Conservation (phyloP, 30 jellyfish, hydroid and myxozoan genomes). For the Aurelia coerulea region DNA sequence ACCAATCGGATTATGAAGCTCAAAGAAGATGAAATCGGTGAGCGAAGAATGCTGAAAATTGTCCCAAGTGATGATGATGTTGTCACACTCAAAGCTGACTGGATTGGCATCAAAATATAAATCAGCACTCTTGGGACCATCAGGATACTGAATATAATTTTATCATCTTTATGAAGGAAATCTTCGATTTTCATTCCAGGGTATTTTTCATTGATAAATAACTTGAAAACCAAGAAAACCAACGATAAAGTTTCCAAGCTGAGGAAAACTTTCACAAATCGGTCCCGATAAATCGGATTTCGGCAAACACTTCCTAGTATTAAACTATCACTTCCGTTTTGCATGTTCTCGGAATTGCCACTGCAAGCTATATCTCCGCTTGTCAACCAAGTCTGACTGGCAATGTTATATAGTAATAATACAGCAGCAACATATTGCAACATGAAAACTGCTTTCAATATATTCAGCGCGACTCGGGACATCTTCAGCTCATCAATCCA, state of each 20-base stretch:
- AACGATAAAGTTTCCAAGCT: constrained; percentile 9
- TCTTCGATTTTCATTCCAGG: background rate
- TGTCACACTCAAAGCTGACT: constrained; percentile 12
- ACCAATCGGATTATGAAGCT: constrained; percentile 1
- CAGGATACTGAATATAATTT: background rate
- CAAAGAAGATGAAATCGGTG: constrained; percentile 22
- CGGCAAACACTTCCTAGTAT: constrained; percentile 33
- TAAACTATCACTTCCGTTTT: constrained; percentile 19
- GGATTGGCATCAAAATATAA: constrained; percentile 23
- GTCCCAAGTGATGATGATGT: constrained; percentile 6
- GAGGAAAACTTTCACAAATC: constrained; percentile 18
- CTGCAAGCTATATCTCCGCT: constrained; percentile 8
- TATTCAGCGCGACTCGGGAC: constrained; percentile 4
- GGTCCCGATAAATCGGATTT: constrained; percentile 32
- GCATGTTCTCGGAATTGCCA: background rate
- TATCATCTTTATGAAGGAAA: background rate
- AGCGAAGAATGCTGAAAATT: constrained; percentile 23
- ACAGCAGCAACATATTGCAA: constrained; percentile 33
- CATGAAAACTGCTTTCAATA: constrained; percentile 5
- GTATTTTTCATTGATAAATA: background rate
- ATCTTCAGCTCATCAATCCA: constrained; percentile 32
- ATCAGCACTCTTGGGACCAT: constrained; percentile 14
- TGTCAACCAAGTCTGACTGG: constrained; percentile 23
- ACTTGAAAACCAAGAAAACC: constrained; percentile 9
- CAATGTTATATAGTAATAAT: background rate